A percentile compares a stretch with the other conserved stretches of the same genome.
phyloP scores from a whole-genome alignment of 2,113 vertebrate species.

The Cyanistes caeruleus region DNA sequence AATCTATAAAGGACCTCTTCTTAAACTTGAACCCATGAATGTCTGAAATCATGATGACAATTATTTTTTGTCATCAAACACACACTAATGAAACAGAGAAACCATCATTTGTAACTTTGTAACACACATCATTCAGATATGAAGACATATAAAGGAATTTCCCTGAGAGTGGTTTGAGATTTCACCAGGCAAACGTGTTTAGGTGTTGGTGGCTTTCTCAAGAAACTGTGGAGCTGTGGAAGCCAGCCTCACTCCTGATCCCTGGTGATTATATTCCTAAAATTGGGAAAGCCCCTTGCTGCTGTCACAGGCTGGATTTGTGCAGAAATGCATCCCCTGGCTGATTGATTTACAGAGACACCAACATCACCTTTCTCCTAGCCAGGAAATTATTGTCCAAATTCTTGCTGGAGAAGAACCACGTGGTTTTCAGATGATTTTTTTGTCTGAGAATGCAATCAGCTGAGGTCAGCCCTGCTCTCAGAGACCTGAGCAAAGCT shows the following conservation, averaged over 20 bases:
- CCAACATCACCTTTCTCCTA: neutral
- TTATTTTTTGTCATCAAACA: neutral
- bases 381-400: neutral
- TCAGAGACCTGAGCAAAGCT: neutral
- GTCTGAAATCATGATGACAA: neutral
- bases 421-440: neutral
- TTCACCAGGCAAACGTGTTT: fast-evolving
- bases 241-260: neutral
- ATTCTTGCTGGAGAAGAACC: neutral
- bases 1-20: neutral
- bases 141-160: neutral
- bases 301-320: neutral
- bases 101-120: neutral
- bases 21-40: neutral
- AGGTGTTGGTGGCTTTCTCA: neutral
- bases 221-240: neutral
- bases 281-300: neutral
- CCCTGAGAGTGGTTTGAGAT: neutral
- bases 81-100: neutral
- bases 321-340: neutral
- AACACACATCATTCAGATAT: neutral
- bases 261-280: neutral
- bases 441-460: neutral
- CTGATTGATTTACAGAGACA: neutral
- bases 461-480: neutral